These are phyloP conservation scores for Pandion haliaetus DNA, from an alignment of 2,113 vertebrate genomes.

Conservation along the genomic window DNA sequence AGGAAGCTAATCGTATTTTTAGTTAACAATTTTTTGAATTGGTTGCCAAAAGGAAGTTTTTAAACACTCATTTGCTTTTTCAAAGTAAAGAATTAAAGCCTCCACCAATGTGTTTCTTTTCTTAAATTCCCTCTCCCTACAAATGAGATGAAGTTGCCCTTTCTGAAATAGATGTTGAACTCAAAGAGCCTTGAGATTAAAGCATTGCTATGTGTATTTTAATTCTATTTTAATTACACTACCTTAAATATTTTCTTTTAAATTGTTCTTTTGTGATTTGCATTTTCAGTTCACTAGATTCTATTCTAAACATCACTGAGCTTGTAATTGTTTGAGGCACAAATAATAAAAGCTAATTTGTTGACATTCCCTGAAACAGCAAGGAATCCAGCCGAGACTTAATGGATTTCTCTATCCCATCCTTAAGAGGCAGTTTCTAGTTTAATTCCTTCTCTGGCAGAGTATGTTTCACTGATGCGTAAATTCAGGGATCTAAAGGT, in stretches of 20 bases:
- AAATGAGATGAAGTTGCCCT: neutral
- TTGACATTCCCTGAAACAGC: conserved; percentile 27
- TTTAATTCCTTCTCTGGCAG: conserved; percentile 27
- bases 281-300: neutral
- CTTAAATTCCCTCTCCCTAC: neutral
- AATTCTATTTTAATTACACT: neutral
- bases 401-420: conserved; percentile 25
- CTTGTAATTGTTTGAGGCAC: conserved; percentile 22
- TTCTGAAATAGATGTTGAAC: neutral
- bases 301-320: conserved; percentile 5
- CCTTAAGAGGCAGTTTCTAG: conserved; percentile 11
- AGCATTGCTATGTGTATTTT: neutral
- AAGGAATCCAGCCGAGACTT: neutral
- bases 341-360: conserved; percentile 47
- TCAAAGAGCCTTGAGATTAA: neutral
- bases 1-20: neutral
- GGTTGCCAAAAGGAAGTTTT: neutral
- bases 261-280: neutral
- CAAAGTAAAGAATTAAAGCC: neutral
- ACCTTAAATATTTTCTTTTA: conserved; percentile 19
- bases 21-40: neutral
- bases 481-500: conserved; percentile 23
- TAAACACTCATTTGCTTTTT: neutral
- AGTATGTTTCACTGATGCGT: neutral
- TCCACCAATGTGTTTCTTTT: neutral